phyloP scores from a whole-genome alignment of 2,113 vertebrate genomes.

The Ploceus nigricollis region DNA sequence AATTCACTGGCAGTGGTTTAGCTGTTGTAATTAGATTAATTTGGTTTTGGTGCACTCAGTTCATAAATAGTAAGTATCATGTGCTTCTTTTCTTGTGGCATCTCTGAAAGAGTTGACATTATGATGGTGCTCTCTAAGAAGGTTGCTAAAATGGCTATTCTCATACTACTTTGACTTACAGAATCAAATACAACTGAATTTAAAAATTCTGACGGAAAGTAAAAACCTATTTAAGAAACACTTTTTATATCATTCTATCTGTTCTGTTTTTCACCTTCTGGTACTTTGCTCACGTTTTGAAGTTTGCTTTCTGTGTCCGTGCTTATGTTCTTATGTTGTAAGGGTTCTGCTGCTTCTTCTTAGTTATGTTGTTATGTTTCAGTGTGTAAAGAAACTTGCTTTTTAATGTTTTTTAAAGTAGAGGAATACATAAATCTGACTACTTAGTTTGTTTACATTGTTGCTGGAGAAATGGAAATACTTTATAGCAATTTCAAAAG shows the following conservation, averaged over 20 bases:
- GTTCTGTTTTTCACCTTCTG: neutral
- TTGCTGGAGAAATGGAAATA: neutral
- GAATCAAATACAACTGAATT: neutral
- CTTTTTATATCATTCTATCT: accelerated
- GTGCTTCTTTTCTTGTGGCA: neutral
- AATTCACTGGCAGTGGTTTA: neutral
- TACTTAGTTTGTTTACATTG: neutral
- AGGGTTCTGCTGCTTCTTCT: neutral
- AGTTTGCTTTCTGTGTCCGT: neutral
- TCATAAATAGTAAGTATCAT: neutral
- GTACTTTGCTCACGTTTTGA: neutral
- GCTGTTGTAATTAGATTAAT: neutral
- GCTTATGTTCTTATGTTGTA: neutral
- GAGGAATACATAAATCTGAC: neutral
- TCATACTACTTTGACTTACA: neutral
- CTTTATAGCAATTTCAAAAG: neutral
- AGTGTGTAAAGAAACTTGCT: neutral
- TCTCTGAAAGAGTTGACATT: neutral
- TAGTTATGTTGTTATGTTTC: neutral
- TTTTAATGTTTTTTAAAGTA: neutral
- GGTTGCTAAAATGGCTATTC: neutral
- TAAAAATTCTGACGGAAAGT: neutral
- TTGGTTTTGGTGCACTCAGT: neutral
- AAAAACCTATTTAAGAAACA: neutral
- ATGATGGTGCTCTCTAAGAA: neutral